Conservation (phyloP, 2,113 vertebrate genomes). For the Eulemur macaco region DNA sequence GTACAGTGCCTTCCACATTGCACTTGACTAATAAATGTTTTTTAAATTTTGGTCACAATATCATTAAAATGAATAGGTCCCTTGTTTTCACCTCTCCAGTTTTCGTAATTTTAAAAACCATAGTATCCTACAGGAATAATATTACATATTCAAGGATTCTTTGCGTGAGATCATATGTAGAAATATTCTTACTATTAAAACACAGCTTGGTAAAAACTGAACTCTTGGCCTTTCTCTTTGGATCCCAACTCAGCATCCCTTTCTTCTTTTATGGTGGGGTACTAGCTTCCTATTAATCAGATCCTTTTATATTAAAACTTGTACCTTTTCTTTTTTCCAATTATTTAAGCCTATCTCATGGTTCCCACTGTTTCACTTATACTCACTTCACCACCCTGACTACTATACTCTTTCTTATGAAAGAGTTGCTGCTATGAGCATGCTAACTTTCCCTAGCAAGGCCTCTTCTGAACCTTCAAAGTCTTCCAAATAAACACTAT, state of each 20-base stretch:
- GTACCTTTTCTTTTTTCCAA: conserved; percentile 21
- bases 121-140: not conserved
- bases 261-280: not conserved
- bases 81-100: conserved; percentile 1
- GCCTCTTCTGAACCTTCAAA: not conserved
- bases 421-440: not conserved
- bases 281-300: not conserved
- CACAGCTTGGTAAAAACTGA: conserved; percentile 32
- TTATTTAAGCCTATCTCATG: not conserved
- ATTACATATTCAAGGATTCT: conserved; percentile 24
- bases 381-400: not conserved
- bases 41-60: not conserved
- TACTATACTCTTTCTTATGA: not conserved
- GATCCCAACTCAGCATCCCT: not conserved
- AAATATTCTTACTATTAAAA: conserved; percentile 52
- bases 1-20: not conserved
- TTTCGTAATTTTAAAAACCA: conserved; percentile 50
- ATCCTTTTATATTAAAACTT: not conserved
- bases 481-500: conserved; percentile 4
- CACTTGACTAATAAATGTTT: not conserved
- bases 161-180: conserved; percentile 10
- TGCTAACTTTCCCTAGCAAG: not conserved
- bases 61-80: not conserved
- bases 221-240: not conserved
- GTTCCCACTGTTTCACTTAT: conserved; percentile 28